Evolutionary conservation across 2,113 vertebrate species (phyloP).

Genomic region (Meleagris gallopavo): DNA sequence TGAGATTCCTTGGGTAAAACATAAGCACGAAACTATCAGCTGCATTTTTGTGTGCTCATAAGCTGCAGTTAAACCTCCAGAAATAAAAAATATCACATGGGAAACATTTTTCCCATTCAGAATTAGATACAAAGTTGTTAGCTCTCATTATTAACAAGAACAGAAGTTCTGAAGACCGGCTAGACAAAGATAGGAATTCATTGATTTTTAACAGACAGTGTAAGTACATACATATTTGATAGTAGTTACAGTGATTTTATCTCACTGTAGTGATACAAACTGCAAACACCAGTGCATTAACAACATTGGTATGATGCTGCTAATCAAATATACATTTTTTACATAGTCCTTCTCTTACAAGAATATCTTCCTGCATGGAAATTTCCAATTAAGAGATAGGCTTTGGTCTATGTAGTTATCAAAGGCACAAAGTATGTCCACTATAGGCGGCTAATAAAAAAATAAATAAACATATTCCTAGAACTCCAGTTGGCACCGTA

Average conservation of each 20-base stretch:
- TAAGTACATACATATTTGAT: not conserved
- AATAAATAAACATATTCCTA: not conserved
- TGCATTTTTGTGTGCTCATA: not conserved
- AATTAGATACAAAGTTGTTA: not conserved
- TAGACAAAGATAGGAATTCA: not conserved
- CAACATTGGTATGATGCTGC: not conserved
- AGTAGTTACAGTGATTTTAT: not conserved
- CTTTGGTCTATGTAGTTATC: not conserved
- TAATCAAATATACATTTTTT: constrained; percentile 8
- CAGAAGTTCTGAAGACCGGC: not conserved
- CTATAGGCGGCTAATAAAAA: constrained; percentile 14
- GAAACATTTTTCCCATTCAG: not conserved
- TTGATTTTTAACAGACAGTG: not conserved
- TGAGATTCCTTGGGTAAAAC: rapidly evolving
- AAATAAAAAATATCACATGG: not conserved
- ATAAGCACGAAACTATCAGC: not conserved
- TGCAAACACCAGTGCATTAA: not conserved
- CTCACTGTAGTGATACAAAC: not conserved
- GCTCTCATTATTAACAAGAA: not conserved
- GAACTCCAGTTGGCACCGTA: not conserved
- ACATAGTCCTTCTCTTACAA: not conserved
- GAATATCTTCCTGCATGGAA: not conserved
- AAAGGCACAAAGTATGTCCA: constrained; percentile 11
- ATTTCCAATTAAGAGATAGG: not conserved
- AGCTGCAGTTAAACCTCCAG: not conserved